A percentile compares a stretch with the other conserved stretches of the same genome.
Conservation (phyloP, 1,140 invertebrate genomes). For the Venustaconcha ellipsiformis region DNA sequence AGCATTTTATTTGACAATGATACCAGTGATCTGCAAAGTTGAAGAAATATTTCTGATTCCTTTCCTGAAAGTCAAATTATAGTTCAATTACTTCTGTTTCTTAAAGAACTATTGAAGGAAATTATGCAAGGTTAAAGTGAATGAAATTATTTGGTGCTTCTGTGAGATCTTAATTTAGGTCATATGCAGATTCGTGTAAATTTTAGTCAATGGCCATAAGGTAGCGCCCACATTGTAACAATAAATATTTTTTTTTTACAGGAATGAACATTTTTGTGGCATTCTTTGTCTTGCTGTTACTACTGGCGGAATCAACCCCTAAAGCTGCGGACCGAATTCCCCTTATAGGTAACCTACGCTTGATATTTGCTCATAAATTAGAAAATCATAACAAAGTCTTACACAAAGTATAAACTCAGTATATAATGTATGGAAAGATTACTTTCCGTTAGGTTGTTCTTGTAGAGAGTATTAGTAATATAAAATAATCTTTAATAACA, state of each 20-base stretch:
- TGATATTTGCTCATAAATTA: background rate
- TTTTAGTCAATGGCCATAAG: background rate
- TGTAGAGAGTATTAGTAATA: too few relatives aligned
- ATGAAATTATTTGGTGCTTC: too few relatives aligned
- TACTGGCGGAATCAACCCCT: conserved; percentile 67
- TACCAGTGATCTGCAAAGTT: too few relatives aligned
- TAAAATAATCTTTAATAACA: too few relatives aligned
- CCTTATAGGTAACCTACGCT: conserved; percentile 61
- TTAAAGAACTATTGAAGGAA: too few relatives aligned
- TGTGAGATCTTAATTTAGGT: too few relatives aligned
- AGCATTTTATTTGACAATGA: too few relatives aligned
- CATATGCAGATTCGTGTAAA: conserved; percentile 1
- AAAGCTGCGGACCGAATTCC: conserved; percentile 67
- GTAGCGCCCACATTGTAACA: background rate
- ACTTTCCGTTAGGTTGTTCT: too few relatives aligned
- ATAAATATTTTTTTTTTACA: conserved; percentile 40
- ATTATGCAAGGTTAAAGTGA: too few relatives aligned
- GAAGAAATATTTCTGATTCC: too few relatives aligned
- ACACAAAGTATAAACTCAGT: conserved; percentile 1
- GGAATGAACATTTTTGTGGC: conserved; percentile 70
- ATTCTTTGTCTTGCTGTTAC: conserved; percentile 65
- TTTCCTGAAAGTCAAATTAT: too few relatives aligned
- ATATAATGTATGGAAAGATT: background rate
- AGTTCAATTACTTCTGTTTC: too few relatives aligned
- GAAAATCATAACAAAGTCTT: background rate